phyloP scores from a whole-genome alignment of 2,797 vertebrate species.

The Diceros bicornis region DNA sequence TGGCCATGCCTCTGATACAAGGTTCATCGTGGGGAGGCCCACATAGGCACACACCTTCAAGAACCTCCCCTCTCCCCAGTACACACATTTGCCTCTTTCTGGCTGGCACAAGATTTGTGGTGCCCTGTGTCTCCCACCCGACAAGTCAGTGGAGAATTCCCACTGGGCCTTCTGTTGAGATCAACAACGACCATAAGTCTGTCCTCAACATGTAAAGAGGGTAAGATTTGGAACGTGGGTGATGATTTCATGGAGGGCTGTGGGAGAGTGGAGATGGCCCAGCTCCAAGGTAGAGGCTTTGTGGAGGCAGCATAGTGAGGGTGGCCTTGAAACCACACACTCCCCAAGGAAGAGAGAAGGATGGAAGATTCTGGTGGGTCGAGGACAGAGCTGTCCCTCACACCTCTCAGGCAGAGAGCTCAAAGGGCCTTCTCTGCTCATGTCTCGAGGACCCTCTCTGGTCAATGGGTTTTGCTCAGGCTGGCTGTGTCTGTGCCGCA shows the following conservation, averaged over 20 bases:
- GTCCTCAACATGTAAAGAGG: neutral
- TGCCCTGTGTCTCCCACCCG: neutral
- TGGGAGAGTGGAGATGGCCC: neutral
- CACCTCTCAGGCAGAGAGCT: neutral
- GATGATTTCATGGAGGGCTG: neutral
- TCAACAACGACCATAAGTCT: neutral
- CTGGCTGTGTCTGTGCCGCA: conserved; percentile 82
- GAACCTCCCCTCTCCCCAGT: neutral
- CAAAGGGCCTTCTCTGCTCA: neutral
- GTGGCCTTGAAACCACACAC: neutral
- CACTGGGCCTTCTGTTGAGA: conserved; percentile 9
- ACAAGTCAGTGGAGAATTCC: neutral
- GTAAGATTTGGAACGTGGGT: neutral
- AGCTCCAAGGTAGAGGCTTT: neutral
- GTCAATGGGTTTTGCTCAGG: neutral
- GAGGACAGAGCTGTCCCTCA: neutral
- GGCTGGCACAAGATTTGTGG: neutral
- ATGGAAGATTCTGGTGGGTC: neutral
- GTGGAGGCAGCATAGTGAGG: neutral
- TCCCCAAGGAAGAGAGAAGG: neutral
- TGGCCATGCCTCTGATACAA: neutral
- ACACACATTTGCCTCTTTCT: neutral
- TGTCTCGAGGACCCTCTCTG: neutral
- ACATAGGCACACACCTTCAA: neutral
- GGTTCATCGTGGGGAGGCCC: neutral